phyloP scores from a whole-genome alignment of 2,113 vertebrate genomes.

The Hippopotamus amphibius region DNA sequence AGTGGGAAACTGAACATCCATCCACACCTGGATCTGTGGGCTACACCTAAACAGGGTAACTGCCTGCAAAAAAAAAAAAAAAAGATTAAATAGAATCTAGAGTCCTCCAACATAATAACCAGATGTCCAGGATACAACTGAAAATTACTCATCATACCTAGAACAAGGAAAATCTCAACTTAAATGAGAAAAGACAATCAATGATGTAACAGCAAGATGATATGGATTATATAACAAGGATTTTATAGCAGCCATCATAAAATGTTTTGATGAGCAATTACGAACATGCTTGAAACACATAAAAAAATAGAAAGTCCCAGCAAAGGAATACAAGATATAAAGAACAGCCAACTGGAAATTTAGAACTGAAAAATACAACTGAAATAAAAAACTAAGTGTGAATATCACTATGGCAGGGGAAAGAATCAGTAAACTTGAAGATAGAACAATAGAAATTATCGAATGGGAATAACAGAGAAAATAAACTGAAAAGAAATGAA shows the following conservation, averaged over 20 bases:
- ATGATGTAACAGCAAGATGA: not conserved
- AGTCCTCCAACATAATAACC: not conserved
- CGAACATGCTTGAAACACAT: not conserved
- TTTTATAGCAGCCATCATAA: not conserved
- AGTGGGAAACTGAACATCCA: not conserved
- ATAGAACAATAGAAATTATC: not conserved
- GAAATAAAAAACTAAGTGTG: not conserved
- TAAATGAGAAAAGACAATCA: not conserved
- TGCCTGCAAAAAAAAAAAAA: not conserved
- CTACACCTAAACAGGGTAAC: not conserved
- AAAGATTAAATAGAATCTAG: not conserved
- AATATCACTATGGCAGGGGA: not conserved
- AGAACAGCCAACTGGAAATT: not conserved
- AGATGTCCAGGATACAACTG: not conserved
- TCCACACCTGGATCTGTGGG: not conserved
- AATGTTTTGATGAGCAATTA: not conserved
- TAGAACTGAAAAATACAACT: constrained; percentile 15
- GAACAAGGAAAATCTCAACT: not conserved
- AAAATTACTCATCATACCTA: not conserved
- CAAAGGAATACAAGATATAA: not conserved
- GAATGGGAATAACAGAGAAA: not conserved
- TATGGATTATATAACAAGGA: not conserved
- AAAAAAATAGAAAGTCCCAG: not conserved
- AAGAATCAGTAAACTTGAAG: not conserved
- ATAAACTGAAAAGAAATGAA: not conserved